Evolutionary conservation across 2,797 vertebrate species (phyloP).

Genomic region (Hapalemur alaotrensis): DNA sequence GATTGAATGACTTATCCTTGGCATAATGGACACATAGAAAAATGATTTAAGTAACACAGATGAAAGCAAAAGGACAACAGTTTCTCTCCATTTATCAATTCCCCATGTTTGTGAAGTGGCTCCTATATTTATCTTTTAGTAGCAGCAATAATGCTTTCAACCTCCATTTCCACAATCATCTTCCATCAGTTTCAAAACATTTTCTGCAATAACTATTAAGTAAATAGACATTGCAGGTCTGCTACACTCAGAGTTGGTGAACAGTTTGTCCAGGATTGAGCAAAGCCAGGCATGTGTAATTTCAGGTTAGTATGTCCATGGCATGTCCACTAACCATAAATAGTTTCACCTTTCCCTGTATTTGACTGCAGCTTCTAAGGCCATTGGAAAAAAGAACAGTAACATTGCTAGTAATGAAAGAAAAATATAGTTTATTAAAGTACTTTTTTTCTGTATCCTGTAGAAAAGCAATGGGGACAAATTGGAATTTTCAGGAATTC

Average conservation of each 20-base stretch:
- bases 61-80: neutral
- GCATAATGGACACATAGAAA: neutral
- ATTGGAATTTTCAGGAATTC: neutral
- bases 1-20: neutral
- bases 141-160: neutral
- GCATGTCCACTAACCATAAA: neutral
- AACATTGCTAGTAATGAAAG: neutral
- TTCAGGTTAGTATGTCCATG: neutral
- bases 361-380: constrained; percentile 31
- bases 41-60: neutral
- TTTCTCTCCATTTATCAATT: constrained; percentile 15
- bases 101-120: neutral
- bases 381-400: neutral
- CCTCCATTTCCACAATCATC: neutral
- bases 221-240: neutral
- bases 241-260: neutral
- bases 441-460: neutral
- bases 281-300: neutral
- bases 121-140: neutral
- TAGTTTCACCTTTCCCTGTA: neutral
- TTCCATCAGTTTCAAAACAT: constrained; percentile 22
- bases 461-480: neutral
- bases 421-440: neutral
- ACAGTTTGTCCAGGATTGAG: neutral
- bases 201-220: constrained; percentile 17